phyloP scores from a whole-genome alignment of 2,888 invertebrate genomes.

The Mamestra brassicae region DNA sequence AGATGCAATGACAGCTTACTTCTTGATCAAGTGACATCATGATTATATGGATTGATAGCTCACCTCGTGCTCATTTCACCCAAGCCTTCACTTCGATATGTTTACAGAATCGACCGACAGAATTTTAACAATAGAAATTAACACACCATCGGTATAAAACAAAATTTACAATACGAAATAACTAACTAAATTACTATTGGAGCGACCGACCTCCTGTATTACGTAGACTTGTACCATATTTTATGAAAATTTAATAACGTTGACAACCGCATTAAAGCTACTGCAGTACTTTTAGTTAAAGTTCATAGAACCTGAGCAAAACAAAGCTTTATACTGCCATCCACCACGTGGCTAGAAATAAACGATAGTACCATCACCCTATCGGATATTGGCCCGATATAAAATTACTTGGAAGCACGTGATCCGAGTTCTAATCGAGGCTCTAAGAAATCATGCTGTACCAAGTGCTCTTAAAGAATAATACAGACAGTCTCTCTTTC shows the following conservation, averaged over 20 bases:
- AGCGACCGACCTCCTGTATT: not conserved
- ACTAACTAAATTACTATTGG: not conserved
- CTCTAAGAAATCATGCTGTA: slow-evolving; percentile 47
- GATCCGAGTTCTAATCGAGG: slow-evolving; percentile 68
- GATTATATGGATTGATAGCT: too few relatives aligned
- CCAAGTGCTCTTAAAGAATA: slow-evolving; percentile 53
- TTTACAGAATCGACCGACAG: too few relatives aligned
- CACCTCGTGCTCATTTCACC: too few relatives aligned
- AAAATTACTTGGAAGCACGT: slow-evolving; percentile 77
- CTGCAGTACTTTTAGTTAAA: slow-evolving; percentile 7
- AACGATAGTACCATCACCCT: slow-evolving; percentile 69
- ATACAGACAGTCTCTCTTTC: slow-evolving; percentile 28
- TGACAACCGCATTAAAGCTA: slow-evolving; percentile 14
- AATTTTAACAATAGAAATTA: too few relatives aligned
- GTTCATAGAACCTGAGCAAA: slow-evolving; percentile 36
- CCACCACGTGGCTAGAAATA: slow-evolving; percentile 55
- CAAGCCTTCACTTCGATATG: too few relatives aligned
- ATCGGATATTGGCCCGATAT: slow-evolving; percentile 79
- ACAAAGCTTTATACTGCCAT: slow-evolving; percentile 23
- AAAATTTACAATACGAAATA: not conserved
- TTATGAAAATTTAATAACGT: slow-evolving; percentile 14
- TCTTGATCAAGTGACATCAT: too few relatives aligned
- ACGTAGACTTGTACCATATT: not conserved
- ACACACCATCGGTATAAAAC: not conserved
- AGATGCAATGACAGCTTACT: too few relatives aligned